Conservation (phyloP, 2,888 invertebrate genomes). For the Zele albiditarsus region DNA sequence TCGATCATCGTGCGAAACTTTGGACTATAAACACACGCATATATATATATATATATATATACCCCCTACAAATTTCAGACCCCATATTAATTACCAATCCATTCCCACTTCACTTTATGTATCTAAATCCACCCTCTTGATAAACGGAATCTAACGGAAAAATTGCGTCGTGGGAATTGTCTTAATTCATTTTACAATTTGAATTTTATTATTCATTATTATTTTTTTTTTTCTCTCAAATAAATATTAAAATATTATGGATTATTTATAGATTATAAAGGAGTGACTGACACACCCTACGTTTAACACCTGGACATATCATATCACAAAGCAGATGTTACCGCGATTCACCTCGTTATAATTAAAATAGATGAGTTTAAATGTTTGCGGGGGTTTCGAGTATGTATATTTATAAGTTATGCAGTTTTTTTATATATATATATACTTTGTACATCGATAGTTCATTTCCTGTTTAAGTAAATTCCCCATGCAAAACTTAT, state of each 20-base stretch:
- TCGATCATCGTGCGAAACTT: slow-evolving; percentile 54
- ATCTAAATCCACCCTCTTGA: not conserved
- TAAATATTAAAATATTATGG: slow-evolving; percentile 1
- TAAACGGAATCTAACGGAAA: not conserved
- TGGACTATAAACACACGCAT: slow-evolving; percentile 2
- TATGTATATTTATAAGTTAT: not conserved
- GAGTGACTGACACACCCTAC: slow-evolving; percentile 51
- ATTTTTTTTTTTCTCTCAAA: not conserved
- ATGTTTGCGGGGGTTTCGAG: slow-evolving; percentile 1
- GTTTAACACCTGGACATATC: slow-evolving; percentile 57
- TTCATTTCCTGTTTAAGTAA: slow-evolving; percentile 23
- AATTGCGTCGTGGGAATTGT: slow-evolving; percentile 2
- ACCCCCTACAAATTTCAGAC: slow-evolving; percentile 30
- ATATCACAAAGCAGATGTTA: slow-evolving; percentile 52
- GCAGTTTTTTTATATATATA: slow-evolving; percentile 9
- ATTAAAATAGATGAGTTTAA: slow-evolving; percentile 46
- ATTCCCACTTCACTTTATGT: not conserved
- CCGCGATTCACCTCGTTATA: slow-evolving; percentile 49
- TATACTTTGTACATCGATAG: slow-evolving; percentile 25
- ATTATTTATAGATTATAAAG: slow-evolving; percentile 34
- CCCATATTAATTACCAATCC: slow-evolving; percentile 41
- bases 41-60: not conserved
- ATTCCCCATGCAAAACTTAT: slow-evolving; percentile 38
- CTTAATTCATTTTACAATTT: not conserved
- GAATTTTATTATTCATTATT: too few species aligned